phyloP scores from a whole-genome alignment of 2,797 vertebrate genomes.

The Helicolenus hilgendorfi region DNA sequence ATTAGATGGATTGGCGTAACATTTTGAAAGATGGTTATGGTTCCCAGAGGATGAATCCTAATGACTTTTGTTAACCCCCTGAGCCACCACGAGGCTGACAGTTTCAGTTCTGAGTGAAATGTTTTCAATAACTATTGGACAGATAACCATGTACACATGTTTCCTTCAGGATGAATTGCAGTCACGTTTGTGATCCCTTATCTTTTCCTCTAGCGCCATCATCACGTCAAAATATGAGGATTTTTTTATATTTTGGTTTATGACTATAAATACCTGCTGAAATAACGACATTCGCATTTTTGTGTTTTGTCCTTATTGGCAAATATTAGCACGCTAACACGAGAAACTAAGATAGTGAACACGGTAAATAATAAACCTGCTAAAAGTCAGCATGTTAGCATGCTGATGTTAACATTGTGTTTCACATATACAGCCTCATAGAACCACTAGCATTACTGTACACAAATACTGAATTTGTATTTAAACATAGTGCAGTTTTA shows the following conservation, averaged over 20 bases:
- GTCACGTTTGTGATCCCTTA: not conserved
- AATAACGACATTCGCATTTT: not conserved
- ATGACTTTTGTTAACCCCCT: accelerated
- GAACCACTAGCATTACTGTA: accelerated
- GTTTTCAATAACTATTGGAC: not conserved
- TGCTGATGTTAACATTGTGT: not conserved
- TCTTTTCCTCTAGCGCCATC: too few relatives aligned
- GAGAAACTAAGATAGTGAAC: not conserved
- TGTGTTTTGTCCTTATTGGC: accelerated
- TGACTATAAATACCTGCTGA: not conserved
- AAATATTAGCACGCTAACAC: not conserved
- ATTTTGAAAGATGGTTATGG: not conserved
- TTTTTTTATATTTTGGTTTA: too few relatives aligned
- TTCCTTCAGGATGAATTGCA: not conserved
- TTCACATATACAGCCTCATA: not conserved
- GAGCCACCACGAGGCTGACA: not conserved
- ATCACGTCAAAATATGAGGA: too few relatives aligned
- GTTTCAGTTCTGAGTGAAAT: accelerated
- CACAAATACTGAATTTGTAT: not conserved
- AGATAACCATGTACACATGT: too few relatives aligned
- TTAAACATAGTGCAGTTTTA: not conserved
- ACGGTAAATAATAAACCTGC: too few relatives aligned
- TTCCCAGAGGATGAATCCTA: not conserved
- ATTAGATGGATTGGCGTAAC: not conserved
- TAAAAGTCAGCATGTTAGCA: too few relatives aligned